Conservation (phyloP, 2,797 vertebrate species). For the Allobates femoralis region DNA sequence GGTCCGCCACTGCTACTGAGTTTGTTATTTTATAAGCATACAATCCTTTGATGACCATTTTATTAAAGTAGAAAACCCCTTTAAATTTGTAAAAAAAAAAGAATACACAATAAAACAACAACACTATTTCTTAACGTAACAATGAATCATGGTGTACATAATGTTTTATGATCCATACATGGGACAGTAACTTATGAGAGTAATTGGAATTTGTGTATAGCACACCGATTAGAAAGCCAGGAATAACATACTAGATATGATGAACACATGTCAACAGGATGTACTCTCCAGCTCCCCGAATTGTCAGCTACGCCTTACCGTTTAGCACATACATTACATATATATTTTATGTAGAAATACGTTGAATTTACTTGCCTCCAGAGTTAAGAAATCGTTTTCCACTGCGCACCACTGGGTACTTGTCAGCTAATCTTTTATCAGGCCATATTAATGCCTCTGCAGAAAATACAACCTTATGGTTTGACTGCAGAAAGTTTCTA, state of each 20-base stretch:
- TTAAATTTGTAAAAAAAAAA: too few species aligned
- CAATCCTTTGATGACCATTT: too few species aligned
- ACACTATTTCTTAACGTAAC: background rate
- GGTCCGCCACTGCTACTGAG: too few species aligned
- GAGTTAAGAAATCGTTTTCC: slow-evolving; percentile 96
- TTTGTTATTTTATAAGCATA: too few species aligned
- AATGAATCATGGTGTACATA: background rate
- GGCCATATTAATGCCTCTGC: slow-evolving; percentile 95
- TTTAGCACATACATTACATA: too few species aligned
- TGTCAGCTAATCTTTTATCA: slow-evolving; percentile 88
- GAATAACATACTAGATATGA: background rate
- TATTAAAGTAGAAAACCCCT: too few species aligned
- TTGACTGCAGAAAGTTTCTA: slow-evolving; percentile 89
- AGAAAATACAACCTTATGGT: slow-evolving; percentile 92
- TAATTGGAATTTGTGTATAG: background rate
- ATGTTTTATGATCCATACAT: background rate
- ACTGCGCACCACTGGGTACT: slow-evolving; percentile 88
- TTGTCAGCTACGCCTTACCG: too few species aligned
- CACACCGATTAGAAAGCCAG: too few species aligned
- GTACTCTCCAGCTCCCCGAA: background rate
- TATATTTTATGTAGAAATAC: background rate
- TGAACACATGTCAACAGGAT: background rate
- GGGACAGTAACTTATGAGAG: background rate
- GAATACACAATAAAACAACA: too few species aligned
- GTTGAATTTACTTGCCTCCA: slow-evolving; percentile 82